Evolutionary conservation across 2,113 vertebrate species (phyloP).

Genomic region (Dissostichus mawsoni): DNA sequence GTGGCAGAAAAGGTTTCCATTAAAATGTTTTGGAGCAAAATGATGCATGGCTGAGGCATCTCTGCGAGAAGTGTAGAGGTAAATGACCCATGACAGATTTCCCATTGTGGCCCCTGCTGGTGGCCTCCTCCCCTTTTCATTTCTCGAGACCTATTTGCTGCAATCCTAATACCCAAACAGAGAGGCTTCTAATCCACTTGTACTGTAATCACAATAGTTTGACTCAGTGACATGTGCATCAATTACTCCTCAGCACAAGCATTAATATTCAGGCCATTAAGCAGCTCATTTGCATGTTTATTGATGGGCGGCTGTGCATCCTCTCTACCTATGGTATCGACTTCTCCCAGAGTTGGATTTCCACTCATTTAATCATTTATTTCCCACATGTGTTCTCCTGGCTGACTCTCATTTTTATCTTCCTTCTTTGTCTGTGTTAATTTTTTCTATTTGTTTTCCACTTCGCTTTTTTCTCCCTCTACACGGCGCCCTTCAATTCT

Average conservation of each 20-base stretch:
- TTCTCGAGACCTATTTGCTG: not conserved
- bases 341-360: constrained; percentile 58
- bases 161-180: not conserved
- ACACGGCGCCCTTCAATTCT: constrained; percentile 12
- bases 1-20: constrained; percentile 16
- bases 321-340: constrained; percentile 46
- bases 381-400: constrained; percentile 20
- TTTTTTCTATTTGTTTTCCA: constrained; percentile 4
- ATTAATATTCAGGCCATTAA: constrained; percentile 78
- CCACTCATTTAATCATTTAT: constrained; percentile 48
- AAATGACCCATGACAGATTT: constrained; percentile 26
- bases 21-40: constrained; percentile 32
- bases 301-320: constrained; percentile 63
- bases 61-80: not conserved
- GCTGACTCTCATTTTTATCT: constrained; percentile 20
- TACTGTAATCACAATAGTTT: constrained; percentile 72
- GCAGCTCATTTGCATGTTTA: constrained; percentile 80
- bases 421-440: not conserved
- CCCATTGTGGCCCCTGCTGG: constrained; percentile 7
- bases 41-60: constrained; percentile 5
- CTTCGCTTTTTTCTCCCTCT: not conserved
- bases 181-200: constrained; percentile 29
- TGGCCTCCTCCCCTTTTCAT: not conserved
- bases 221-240: constrained; percentile 72
- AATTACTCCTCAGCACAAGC: constrained; percentile 65